Percentiles rank a stretch among this genome's conserved stretches.
phyloP scores from a whole-genome alignment of 2,797 vertebrate genomes.

The Chelonia mydas region DNA sequence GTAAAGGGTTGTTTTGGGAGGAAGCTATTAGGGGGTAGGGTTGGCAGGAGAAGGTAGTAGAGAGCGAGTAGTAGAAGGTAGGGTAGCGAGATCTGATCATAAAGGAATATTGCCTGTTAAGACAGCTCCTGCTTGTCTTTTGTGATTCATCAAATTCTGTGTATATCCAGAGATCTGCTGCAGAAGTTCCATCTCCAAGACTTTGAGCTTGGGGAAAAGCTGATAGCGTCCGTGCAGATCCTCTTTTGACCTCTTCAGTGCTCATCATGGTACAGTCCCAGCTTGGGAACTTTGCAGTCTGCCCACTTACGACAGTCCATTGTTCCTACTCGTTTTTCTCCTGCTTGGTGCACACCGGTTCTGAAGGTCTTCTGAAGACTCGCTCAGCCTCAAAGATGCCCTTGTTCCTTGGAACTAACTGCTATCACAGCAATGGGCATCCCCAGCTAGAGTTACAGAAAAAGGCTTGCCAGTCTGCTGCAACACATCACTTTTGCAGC shows the following conservation, averaged over 20 bases:
- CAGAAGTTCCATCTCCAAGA: not conserved
- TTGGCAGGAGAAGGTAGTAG: not conserved
- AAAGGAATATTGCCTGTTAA: no score
- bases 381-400: not conserved
- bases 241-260: not conserved
- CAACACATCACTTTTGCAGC: fast-evolving
- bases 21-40: not conserved
- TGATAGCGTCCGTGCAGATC: not conserved
- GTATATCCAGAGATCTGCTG: no score
- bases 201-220: not conserved
- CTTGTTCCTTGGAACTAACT: not conserved
- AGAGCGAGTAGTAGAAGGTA: not conserved
- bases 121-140: no score
- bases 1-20: no score
- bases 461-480: not conserved
- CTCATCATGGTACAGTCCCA: not conserved
- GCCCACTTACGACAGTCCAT: not conserved
- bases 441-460: not conserved
- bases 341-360: not conserved
- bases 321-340: not conserved
- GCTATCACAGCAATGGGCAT: fast-evolving
- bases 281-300: not conserved
- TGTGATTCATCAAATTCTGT: no score
- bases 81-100: no score
- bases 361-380: not conserved